Evolutionary conservation across 2,888 invertebrate genomes (phyloP), one percentile per base, ranked within the genome.

Genomic region (Periphyllus acericola): DNA sequence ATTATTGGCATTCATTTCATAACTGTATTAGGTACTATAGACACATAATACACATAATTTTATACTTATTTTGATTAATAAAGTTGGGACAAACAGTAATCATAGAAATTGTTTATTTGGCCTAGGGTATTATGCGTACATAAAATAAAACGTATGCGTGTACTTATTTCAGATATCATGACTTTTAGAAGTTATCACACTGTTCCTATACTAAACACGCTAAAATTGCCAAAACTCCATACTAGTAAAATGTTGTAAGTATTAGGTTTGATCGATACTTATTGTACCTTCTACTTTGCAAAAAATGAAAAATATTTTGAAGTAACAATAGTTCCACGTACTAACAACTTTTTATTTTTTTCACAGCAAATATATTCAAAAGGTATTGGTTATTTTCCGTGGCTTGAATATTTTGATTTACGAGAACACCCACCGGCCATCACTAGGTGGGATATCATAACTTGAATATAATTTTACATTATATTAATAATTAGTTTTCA

Each of bases 251-350:
- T 3, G 6, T 3, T 25, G 66, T 76, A 66, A 60, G 60, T 60
- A 52, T n/a, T 21, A 32, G 34, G 85, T 85, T 85, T 85, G 85
- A 85, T 85, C 85, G 52, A 85, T 85, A 85, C 71, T 74, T 66
- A 78, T 66, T 32, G 71, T 68, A 40, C 34, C 68, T 36, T 78
- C 25, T 66, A 3, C n/a, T 21, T 66, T 52, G 11, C 17, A 11
- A 9, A 36, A 32, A 3, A 34, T 3, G 32, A 17, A n/a, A 46
- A 46, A 71, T 32, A 71, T 29, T 11, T 32, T 32, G 3, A 25
- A 19, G n/a, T 52, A 72, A 32, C 25, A 71, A 32, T 46, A n/a
- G n/a, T n/a, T n/a, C n/a, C n/a, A n/a, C n/a, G n/a, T n/a, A 9
- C 8, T 29, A 40, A 9, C 29, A 9, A n/a, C n/a, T 29, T 25